A percentile compares a stretch with the other conserved stretches of the same genome.
Conservation (phyloP, 2,888 invertebrate genomes). For the Cyaniris semiargus region DNA sequence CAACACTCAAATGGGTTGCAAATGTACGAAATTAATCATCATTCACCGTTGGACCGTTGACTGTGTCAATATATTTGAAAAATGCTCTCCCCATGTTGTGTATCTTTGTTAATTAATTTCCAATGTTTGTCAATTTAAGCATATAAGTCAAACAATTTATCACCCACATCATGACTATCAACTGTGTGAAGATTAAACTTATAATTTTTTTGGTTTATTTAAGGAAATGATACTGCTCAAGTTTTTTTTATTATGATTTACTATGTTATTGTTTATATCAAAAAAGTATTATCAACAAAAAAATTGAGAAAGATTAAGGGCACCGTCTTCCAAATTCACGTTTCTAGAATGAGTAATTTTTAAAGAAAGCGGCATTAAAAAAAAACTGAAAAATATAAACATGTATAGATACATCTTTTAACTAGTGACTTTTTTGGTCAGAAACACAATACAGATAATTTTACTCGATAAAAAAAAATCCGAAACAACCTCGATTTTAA, state of each 20-base stretch:
- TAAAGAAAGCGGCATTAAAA: too few species aligned
- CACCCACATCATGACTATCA: constrained; percentile 1
- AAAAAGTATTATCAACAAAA: not conserved
- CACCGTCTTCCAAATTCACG: too few species aligned
- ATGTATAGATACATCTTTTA: too few species aligned
- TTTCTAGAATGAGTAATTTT: too few species aligned
- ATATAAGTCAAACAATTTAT: constrained; percentile 18
- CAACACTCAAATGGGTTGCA: constrained; percentile 41
- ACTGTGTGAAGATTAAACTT: not conserved
- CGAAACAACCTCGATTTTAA: too few species aligned
- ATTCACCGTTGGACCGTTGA: constrained; percentile 35
- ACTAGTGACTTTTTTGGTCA: too few species aligned
- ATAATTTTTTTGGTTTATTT: too few species aligned
- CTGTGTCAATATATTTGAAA: constrained; percentile 13
- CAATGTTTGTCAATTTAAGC: constrained; percentile 27
- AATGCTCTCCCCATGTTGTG: constrained; percentile 7
- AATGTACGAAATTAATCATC: constrained; percentile 44
- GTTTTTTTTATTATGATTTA: not conserved
- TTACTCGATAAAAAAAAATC: too few species aligned
- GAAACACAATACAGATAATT: not conserved
- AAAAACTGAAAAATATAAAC: too few species aligned
- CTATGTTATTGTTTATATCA: not conserved
- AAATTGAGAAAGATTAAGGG: too few species aligned
- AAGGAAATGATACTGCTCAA: not conserved
- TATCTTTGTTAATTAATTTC: constrained; percentile 26